Base-by-base conservation (phyloP, 2,888 invertebrate species). In the Amphipyra berbera region DNA sequence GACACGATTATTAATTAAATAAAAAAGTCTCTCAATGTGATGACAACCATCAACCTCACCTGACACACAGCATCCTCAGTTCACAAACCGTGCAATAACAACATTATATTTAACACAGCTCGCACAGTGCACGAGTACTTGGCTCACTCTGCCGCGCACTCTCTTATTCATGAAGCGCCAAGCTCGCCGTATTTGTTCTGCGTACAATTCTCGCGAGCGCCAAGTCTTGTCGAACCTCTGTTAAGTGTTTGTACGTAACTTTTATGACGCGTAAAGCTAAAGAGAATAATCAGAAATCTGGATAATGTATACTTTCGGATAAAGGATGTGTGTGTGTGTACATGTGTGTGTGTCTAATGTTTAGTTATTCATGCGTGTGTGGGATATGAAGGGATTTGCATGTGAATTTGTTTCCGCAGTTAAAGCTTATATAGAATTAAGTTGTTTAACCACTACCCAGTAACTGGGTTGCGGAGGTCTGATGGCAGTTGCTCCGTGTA, bases 81-180 rank as follows among this genome's bases (percentile, higher is more conserved):
- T 37, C 37, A 37, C 15, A 30, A 56, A 52, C 42, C 47, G 21
- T 44, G 38, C 41, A 49, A 35, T 30, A 46, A 60, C 44, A 45
- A 10, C 52, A 65, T 52, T 38, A 60, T 47, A 60, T 68, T 52
- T 13, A 71, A 45, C 45, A 7, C 10, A 42, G 10, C 21, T 40
- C 48, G 45, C 41, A 13, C 53, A n/a, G 21, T 15, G 56, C 66
- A 44, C 38, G 45, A 58, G 54, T 37, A 60, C 60, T 41, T 46
- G 57, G 50, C 50, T 30, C 53, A 30, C 63, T 57, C 66, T 66
- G 47, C 56, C 55, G 45, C 38, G 44, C 55, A 38, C 69, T 74
- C 56, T 57, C 47, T 77, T 73, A 74, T 77, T 69, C 74, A 75
- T 58, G 77, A 50, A 15, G 41, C 48, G 46, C 14, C 12, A 42